phyloP scores from a whole-genome alignment of 2,113 vertebrate genomes.

The Ictidomys tridecemlineatus region DNA sequence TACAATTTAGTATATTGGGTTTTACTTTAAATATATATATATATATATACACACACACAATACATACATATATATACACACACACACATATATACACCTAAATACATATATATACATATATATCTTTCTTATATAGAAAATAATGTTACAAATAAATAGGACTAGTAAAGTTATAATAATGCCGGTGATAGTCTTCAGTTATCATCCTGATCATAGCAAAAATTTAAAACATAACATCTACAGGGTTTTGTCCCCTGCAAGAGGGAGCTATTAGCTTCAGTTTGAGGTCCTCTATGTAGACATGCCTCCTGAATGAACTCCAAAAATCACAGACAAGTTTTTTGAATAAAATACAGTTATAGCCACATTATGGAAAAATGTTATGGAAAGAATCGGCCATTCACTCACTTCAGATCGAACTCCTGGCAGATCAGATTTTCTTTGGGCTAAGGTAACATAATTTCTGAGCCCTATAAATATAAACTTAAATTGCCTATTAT shows the following conservation, averaged over 20 bases:
- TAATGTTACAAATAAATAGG: no score
- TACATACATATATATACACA: no score
- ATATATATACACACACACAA: not conserved
- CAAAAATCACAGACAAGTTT: conserved; percentile 49
- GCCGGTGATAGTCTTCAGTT: not conserved
- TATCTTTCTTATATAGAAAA: no score
- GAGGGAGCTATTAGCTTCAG: not conserved
- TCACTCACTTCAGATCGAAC: not conserved
- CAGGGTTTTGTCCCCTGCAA: not conserved
- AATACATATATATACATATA: no score
- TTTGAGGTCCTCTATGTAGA: not conserved
- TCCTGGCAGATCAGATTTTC: conserved; percentile 42
- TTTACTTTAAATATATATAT: not conserved
- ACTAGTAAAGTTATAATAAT: not conserved
- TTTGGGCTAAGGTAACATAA: conserved; percentile 15
- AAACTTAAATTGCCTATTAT: not conserved
- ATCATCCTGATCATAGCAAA: not conserved
- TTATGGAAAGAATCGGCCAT: conserved; percentile 57
- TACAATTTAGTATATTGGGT: not conserved
- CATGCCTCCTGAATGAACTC: not conserved
- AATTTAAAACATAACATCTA: not conserved
- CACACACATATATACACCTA: no score
- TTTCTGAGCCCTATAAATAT: conserved; percentile 40
- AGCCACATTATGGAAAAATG: conserved; percentile 39
- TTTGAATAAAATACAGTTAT: conserved; percentile 52